phyloP scores from a whole-genome alignment of 2,888 invertebrate species.

The Octonoba sinensis region DNA sequence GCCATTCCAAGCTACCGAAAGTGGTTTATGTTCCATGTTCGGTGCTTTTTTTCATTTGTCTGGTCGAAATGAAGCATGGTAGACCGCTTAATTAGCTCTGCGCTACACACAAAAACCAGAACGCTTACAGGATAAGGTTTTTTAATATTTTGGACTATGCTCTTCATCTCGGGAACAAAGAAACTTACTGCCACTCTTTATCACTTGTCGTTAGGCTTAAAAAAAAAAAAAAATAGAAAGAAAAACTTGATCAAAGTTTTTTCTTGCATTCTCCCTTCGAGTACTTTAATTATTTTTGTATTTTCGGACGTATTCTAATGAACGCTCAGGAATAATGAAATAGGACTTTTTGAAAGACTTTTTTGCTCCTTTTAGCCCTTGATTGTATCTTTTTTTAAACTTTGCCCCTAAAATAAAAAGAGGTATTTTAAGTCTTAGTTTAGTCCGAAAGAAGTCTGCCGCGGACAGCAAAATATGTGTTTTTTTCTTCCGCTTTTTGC shows the following conservation, averaged over 20 bases:
- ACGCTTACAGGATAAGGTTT: conserved; percentile 28
- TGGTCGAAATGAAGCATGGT: background rate
- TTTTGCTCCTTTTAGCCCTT: background rate
- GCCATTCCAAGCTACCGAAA: too few species aligned
- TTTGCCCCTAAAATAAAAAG: too few species aligned
- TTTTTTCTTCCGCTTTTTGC: conserved; percentile 26
- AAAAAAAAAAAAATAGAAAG: too few species aligned
- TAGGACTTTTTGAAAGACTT: conserved; percentile 16
- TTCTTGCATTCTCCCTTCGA: conserved; percentile 1
- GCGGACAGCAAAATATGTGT: conserved; percentile 28
- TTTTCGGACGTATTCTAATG: conserved; percentile 45
- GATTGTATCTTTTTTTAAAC: too few species aligned
- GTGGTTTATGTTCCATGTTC: too few species aligned
- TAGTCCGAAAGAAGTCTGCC: conserved; percentile 27
- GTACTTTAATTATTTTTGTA: conserved; percentile 22
- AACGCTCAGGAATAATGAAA: conserved; percentile 28
- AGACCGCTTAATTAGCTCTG: conserved; percentile 46
- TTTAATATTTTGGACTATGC: conserved; percentile 43
- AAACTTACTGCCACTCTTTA: conserved; percentile 18
- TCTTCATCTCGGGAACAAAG: conserved; percentile 44
- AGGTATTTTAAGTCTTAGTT: conserved; percentile 23
- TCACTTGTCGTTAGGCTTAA: conserved; percentile 9
- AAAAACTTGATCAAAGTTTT: background rate
- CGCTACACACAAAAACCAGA: conserved; percentile 12
- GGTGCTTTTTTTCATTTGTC: too few species aligned